Percentiles rank a stretch among this genome's conserved stretches.
Conservation (phyloP, 2,797 vertebrate genomes). For the Clarias fuscus region DNA sequence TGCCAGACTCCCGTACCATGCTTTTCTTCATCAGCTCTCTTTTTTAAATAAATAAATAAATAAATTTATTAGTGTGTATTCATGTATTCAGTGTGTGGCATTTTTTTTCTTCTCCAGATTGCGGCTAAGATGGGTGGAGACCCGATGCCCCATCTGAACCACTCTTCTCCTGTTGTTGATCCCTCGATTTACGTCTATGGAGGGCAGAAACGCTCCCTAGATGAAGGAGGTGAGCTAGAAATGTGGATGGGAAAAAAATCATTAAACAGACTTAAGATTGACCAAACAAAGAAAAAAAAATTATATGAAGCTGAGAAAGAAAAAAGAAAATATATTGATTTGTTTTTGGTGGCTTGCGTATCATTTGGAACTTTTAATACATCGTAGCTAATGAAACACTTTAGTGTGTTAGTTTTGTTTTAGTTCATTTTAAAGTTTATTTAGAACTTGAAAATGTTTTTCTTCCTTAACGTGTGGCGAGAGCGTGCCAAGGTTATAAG, state of each 20-base stretch:
- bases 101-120: slow-evolving; percentile 76
- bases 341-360: background rate
- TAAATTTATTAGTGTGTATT: no score
- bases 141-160: slow-evolving; percentile 94
- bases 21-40: no score
- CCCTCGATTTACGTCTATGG: slow-evolving; percentile 90
- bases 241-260: no score
- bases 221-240: slow-evolving; percentile 87
- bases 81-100: no score
- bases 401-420: background rate
- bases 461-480: no score
- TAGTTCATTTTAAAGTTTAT: background rate
- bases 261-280: no score
- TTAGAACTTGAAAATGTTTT: background rate
- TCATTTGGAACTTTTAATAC: background rate
- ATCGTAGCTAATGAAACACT: background rate
- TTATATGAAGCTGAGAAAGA: no score
- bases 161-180: slow-evolving; percentile 88
- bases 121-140: slow-evolving; percentile 95
- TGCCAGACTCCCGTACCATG: no score
- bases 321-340: no score
- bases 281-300: no score
- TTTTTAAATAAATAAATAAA: no score
- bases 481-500: background rate
- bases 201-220: slow-evolving; percentile 89